These are phyloP conservation scores for Brachystomella parvula DNA, from an alignment of 1,140 invertebrate species.

Conservation along the genomic window DNA sequence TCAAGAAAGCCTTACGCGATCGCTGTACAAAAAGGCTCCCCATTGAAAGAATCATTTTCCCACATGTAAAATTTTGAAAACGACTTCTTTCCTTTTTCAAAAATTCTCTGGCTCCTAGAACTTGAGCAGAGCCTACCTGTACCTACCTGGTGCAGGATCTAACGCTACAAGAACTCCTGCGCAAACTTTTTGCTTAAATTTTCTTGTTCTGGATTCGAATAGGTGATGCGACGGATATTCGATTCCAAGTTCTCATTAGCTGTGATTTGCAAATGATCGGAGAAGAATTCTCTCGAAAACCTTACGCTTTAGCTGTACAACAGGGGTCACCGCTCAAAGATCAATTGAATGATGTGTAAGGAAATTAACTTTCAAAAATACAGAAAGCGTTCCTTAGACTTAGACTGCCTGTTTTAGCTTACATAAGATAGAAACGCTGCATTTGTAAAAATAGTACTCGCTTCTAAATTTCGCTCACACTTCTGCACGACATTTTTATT, in stretches of 20 bases:
- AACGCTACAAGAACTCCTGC: not conserved
- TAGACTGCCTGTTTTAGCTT: too few species aligned
- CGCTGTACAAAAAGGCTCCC: constrained; percentile 90
- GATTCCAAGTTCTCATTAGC: constrained; percentile 74
- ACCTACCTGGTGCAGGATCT: too few species aligned
- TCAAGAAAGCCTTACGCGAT: constrained; percentile 93
- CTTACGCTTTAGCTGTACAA: constrained; percentile 48
- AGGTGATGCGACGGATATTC: constrained; percentile 87
- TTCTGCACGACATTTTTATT: too few species aligned
- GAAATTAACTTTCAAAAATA: constrained; percentile 32
- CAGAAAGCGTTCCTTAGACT: constrained; percentile 4
- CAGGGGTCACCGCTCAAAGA: constrained; percentile 52
- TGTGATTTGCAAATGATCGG: constrained; percentile 86
- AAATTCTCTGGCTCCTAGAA: not conserved
- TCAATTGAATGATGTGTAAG: constrained; percentile 82
- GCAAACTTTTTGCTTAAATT: not conserved
- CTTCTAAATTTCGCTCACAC: too few species aligned
- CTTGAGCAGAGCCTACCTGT: not conserved
- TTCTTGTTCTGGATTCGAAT: not conserved
- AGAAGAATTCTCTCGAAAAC: constrained; percentile 93
- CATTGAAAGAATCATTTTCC: constrained; percentile 49
- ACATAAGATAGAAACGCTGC: too few species aligned
- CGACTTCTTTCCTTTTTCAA: not conserved
- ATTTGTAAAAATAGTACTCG: too few species aligned
- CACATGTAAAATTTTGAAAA: constrained; percentile 41